A percentile compares a stretch with the other conserved stretches of the same genome.
Evolutionary conservation across 1,140 invertebrate genomes (phyloP).

Genomic region (Lamellibrachia luymesi): DNA sequence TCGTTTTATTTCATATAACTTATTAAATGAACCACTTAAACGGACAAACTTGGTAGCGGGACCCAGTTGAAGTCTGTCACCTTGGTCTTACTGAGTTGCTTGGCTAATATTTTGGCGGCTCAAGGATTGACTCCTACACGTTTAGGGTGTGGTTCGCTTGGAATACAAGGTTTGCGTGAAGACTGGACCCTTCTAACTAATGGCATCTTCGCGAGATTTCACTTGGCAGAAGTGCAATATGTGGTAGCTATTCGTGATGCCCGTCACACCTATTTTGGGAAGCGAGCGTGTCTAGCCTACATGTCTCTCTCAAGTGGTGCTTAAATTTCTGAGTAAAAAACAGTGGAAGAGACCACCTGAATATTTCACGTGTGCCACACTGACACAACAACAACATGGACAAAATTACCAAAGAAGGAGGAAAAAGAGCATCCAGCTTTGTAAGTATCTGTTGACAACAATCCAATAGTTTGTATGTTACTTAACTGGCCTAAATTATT

Average conservation of each 20-base stretch:
- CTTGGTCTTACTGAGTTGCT: not conserved
- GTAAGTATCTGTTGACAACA: not conserved
- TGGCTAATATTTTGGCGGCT: not conserved
- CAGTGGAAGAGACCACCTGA: not conserved
- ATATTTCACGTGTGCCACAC: not conserved
- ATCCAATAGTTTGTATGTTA: too few relatives aligned
- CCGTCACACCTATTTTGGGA: not conserved
- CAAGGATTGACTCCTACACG: not conserved
- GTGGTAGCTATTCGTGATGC: not conserved
- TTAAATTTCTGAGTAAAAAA: not conserved
- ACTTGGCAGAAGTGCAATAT: not conserved
- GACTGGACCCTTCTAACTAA: not conserved
- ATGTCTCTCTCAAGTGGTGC: not conserved
- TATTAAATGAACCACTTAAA: not conserved
- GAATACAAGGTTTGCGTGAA: not conserved
- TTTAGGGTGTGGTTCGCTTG: not conserved
- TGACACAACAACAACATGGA: not conserved
- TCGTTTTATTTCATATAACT: not conserved
- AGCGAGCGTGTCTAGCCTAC: not conserved
- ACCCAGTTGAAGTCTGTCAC: not conserved
- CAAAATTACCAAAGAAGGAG: not conserved
- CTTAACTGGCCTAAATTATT: too few relatives aligned
- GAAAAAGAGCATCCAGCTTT: slow-evolving; percentile 13
- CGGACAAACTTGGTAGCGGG: not conserved
- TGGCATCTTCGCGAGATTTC: not conserved